Conservation (phyloP, 2,797 vertebrate genomes). For the Kryptopterus vitreolus region DNA sequence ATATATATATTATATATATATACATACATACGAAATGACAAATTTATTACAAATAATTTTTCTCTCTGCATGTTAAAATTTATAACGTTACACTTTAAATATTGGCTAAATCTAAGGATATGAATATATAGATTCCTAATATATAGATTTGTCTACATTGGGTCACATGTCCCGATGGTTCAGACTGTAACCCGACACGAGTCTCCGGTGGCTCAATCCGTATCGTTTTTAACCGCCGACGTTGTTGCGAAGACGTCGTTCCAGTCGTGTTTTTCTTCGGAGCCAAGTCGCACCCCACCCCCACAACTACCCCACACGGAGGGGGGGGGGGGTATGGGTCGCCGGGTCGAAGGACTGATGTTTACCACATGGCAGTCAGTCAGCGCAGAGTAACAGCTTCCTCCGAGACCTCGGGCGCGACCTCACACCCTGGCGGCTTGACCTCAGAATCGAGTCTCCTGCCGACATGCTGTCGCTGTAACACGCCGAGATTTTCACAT, state of each 20-base stretch:
- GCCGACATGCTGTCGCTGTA: conserved; percentile 52
- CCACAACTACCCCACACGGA: no score
- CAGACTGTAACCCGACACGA: neutral
- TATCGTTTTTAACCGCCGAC: no score
- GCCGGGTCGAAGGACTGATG: conserved; percentile 59
- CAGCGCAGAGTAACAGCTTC: conserved; percentile 66
- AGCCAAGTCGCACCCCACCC: no score
- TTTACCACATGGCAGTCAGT: conserved; percentile 69
- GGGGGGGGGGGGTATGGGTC: conserved; percentile 25
- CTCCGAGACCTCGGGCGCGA: conserved; percentile 50
- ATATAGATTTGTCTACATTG: neutral
- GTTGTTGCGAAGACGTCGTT: no score
- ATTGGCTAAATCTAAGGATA: no score
- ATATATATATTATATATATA: no score
- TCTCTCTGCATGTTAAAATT: no score
- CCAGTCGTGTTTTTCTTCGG: conserved; percentile 4
- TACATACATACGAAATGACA: no score
- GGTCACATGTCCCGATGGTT: neutral
- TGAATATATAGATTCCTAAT: no score
- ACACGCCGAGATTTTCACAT: conserved; percentile 46
- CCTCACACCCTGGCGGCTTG: conserved; percentile 20
- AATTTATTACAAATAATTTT: no score
- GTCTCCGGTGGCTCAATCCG: neutral
- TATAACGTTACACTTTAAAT: no score
- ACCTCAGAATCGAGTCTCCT: conserved; percentile 53